Conservation (phyloP, 2,113 vertebrate genomes). For the Engystomops pustulosus region DNA sequence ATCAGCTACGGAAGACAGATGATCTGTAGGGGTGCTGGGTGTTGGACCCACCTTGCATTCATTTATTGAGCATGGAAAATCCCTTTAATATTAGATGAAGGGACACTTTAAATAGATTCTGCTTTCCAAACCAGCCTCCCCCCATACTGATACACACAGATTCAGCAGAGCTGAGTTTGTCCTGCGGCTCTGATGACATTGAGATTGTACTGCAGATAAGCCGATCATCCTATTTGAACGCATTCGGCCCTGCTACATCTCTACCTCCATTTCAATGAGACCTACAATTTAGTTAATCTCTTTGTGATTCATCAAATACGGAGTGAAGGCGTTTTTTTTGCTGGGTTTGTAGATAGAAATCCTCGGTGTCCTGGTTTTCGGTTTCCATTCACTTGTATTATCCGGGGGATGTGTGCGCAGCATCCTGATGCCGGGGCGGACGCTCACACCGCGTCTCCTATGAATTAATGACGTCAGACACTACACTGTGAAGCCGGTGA, state of each 20-base stretch:
- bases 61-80: no score
- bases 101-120: no score
- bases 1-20: no score
- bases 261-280: no score
- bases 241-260: not conserved
- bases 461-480: not conserved
- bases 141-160: no score
- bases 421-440: not conserved
- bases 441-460: not conserved
- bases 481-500: not conserved
- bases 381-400: not conserved
- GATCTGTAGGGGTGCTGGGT: no score
- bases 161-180: no score
- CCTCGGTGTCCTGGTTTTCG: not conserved
- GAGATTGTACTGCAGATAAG: no score
- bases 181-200: no score
- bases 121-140: no score
- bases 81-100: no score
- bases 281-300: not conserved
- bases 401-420: not conserved
- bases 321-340: not conserved
- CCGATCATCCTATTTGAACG: not conserved
- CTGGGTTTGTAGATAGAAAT: not conserved
- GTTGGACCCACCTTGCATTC: no score
- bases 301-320: not conserved